These are phyloP conservation scores for Xiphorhynchus elegans DNA, from an alignment of 2,113 vertebrate species.

Conservation along the genomic window DNA sequence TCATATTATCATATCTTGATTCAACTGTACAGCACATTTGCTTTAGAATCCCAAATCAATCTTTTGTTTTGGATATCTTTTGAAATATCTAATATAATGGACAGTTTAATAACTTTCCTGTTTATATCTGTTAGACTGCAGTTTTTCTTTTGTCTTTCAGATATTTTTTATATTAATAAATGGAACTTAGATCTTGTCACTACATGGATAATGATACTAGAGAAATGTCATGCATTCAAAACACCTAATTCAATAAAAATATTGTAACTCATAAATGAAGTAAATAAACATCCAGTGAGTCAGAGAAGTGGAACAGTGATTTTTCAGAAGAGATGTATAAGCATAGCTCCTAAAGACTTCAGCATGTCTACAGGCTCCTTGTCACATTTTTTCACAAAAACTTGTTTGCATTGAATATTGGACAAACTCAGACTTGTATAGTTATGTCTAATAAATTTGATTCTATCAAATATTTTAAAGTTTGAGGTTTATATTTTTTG, in stretches of 20 bases:
- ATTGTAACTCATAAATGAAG: not conserved
- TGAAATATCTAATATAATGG: not conserved
- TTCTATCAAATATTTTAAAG: not conserved
- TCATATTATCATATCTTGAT: not conserved
- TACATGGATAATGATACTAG: not conserved
- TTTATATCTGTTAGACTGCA: not conserved
- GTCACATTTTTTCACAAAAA: not conserved
- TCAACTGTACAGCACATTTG: not conserved
- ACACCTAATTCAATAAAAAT: not conserved
- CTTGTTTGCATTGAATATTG: not conserved
- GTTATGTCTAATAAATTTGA: not conserved
- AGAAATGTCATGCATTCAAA: not conserved
- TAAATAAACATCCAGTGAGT: not conserved
- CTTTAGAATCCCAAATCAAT: not conserved
- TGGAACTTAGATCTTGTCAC: not conserved
- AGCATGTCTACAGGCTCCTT: not conserved
- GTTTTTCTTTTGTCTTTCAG: not conserved
- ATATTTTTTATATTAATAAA: not conserved
- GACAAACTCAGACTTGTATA: not conserved
- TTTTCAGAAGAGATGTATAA: not conserved
- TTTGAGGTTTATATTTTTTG: not conserved
- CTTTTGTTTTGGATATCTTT: not conserved
- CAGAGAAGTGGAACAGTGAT: not conserved
- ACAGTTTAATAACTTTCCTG: not conserved
- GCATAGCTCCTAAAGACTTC: not conserved